These are phyloP conservation scores for Latrodectus elegans DNA, from an alignment of 2,888 invertebrate genomes.

Conservation along the genomic window DNA sequence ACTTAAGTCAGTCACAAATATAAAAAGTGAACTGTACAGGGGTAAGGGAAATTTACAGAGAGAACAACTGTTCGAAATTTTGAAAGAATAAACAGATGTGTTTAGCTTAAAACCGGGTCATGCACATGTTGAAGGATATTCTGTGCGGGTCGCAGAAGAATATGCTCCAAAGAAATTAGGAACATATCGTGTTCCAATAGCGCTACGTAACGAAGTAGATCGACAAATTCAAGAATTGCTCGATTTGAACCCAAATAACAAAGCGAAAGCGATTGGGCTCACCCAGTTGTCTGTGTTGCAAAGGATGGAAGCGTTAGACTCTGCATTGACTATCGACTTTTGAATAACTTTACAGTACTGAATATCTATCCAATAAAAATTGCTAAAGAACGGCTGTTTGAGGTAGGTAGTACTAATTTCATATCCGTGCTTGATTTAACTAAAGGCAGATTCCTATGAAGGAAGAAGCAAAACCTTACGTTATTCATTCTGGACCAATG, in stretches of 20 bases:
- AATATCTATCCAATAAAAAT: neutral
- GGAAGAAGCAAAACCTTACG: no score
- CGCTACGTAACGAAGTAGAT: neutral
- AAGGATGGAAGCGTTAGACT: neutral
- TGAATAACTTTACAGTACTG: neutral
- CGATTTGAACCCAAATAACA: neutral
- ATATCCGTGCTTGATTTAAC: conserved; percentile 4
- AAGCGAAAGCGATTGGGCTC: neutral
- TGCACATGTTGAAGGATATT: neutral
- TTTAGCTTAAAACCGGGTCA: neutral
- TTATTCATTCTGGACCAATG: no score
- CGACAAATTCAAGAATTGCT: conserved; percentile 1
- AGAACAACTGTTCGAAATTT: neutral
- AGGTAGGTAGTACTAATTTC: neutral
- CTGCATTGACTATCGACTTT: neutral
- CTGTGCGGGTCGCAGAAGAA: neutral
- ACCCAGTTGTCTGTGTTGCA: neutral
- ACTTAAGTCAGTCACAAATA: neutral
- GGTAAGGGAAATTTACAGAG: neutral
- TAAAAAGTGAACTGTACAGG: no score
- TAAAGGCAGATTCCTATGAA: neutral
- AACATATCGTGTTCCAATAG: conserved; percentile 7
- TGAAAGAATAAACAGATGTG: neutral
- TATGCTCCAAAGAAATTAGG: neutral
- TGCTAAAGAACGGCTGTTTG: neutral